Base-by-base conservation (phyloP, 2,797 vertebrate species). In the Prunella strophiata region DNA sequence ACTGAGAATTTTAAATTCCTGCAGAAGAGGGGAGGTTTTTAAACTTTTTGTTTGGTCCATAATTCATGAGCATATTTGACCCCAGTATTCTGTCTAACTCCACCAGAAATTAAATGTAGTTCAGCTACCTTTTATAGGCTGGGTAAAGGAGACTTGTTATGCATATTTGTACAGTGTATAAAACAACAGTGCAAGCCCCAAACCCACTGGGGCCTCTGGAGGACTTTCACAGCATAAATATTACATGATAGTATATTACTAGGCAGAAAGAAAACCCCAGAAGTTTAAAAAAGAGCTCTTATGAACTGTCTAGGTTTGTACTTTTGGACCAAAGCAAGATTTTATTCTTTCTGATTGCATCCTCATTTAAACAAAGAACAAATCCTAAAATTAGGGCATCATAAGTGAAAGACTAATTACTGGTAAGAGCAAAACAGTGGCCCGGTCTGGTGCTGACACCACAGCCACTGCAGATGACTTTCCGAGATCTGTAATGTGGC, bases 151-250 rank as follows among this genome's bases (percentile, higher is more conserved):
- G 73, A 68, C 66, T 76, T 88, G 27, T 78, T 91, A 54, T 30
- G 47, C 26, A 1, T 89, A 48, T 92, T 89, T 52, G 62, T 75
- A 63, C 51, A 70, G 29, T 23, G 20, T 85, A 59, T 81, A 50
- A 66, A 78, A 88, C 58, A 78, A 72, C 47, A 76, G 55, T 63
- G 43, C 58, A 67, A 86, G 58, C 79, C 76, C 47, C 13, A 5
- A 76, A 83, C 23, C 80, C 51, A 72, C 0, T 66, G 50, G 38
- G 57, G 50, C 54, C 73, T 85, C 75, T 72, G 91, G 54, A 83
- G 73, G 54, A 70, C 54, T 88, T 81, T 58, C 68, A 81, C 43
- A 45, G 76, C 43, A 76, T 92, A 83, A 91, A 86, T 93, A 80
- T 80, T 76, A 34, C 42, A 79, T 86, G 65, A 59, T 42, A n/a